Conservation (phyloP, 2,888 invertebrate species). For the Molorchus minor region DNA sequence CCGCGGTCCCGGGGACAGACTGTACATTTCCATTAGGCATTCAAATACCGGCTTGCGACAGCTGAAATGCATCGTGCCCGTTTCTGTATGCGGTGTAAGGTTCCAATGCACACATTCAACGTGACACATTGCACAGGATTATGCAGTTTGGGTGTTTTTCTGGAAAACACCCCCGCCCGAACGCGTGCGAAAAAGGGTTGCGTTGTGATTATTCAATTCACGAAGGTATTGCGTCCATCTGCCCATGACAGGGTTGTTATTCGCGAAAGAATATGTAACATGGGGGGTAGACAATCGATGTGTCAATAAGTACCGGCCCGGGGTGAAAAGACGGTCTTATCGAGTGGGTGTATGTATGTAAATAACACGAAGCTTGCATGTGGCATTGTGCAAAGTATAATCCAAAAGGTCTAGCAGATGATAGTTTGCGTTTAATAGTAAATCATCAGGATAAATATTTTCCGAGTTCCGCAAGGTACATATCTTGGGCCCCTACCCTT, state of each 20-base stretch:
- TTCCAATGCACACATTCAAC: constrained; percentile 42
- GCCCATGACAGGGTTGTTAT: constrained; percentile 24
- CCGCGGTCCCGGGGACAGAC: no score
- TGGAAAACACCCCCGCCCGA: constrained; percentile 26
- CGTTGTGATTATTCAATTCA: constrained; percentile 36
- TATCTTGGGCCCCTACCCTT: not conserved
- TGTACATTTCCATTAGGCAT: not conserved
- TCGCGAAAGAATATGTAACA: constrained; percentile 31
- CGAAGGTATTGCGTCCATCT: constrained; percentile 29
- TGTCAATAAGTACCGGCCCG: constrained; percentile 1
- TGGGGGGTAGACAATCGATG: not conserved
- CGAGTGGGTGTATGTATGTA: constrained; percentile 1
- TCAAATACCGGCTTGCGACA: constrained; percentile 30
- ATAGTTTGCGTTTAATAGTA: no score
- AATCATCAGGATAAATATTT: no score
- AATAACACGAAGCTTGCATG: no score
- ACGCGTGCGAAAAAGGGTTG: constrained; percentile 38
- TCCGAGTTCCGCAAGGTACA: not conserved
- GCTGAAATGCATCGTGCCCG: constrained; percentile 38
- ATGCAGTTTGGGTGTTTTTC: constrained; percentile 48
- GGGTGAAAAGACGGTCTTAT: constrained; percentile 9
- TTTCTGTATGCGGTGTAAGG: constrained; percentile 37
- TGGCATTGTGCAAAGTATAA: no score
- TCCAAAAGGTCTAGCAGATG: no score
- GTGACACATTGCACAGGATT: constrained; percentile 48